Percentiles rank a stretch among this genome's conserved stretches.
Conservation (phyloP, 2,888 invertebrate genomes). For the Zele albiditarsus region DNA sequence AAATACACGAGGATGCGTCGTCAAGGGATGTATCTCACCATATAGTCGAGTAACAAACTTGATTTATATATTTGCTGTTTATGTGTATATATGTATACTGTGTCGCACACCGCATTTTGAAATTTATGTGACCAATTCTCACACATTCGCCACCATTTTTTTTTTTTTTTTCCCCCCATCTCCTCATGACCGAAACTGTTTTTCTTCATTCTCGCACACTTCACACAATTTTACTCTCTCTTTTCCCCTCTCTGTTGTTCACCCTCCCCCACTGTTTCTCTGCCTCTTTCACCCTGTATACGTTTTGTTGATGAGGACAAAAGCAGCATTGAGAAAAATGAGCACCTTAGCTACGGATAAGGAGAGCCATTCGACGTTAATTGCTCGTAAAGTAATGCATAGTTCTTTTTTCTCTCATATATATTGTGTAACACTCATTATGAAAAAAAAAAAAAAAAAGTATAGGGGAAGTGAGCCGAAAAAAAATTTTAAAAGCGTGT, state of each 20-base stretch:
- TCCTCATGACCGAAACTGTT: neutral
- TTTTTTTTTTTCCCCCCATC: constrained; percentile 16
- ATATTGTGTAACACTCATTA: neutral
- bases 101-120: constrained; percentile 1
- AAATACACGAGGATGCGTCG: neutral
- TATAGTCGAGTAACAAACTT: constrained; percentile 33
- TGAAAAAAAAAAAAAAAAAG: neutral
- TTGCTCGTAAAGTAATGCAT: constrained; percentile 24
- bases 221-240: neutral
- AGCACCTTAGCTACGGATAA: neutral
- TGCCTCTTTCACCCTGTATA: neutral
- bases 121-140: constrained; percentile 35
- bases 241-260: neutral
- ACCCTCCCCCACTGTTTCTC: constrained; percentile 15
- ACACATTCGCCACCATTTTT: constrained; percentile 4
- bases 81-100: neutral
- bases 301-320: constrained; percentile 18
- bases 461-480: neutral
- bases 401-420: neutral
- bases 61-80: constrained; percentile 25
- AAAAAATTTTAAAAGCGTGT: neutral
- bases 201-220: neutral
- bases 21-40: neutral
- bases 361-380: constrained; percentile 23
- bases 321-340: constrained; percentile 9